Evolutionary conservation across 2,888 invertebrate species (phyloP).

Genomic region (Graphium colonna): DNA sequence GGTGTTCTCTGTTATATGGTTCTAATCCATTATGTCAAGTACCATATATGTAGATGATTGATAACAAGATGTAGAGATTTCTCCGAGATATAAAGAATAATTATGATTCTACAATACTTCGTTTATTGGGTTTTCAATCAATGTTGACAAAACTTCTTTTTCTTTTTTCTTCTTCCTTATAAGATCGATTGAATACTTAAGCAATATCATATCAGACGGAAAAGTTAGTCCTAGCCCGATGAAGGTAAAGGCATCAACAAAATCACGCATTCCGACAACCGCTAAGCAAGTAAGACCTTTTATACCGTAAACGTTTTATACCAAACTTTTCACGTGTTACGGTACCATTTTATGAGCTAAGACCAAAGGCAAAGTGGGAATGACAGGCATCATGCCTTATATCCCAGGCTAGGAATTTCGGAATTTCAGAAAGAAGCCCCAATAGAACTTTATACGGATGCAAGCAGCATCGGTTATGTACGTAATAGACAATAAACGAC

Average conservation of each 20-base stretch:
- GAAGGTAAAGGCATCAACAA: slow-evolving; percentile 35
- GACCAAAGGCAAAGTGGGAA: neutral
- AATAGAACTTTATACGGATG: slow-evolving; percentile 19
- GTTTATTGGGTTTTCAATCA: neutral
- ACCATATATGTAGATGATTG: neutral
- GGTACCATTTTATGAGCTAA: neutral
- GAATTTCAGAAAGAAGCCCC: slow-evolving; percentile 16
- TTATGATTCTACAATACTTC: neutral
- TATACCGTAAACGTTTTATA: slow-evolving; percentile 24
- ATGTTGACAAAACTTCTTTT: slow-evolving; percentile 24
- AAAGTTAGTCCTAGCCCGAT: slow-evolving; percentile 33
- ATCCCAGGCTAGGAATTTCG: neutral
- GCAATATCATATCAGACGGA: slow-evolving; percentile 24
- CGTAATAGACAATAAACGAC: slow-evolving; percentile 3
- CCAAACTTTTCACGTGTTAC: slow-evolving; percentile 22
- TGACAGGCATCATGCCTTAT: slow-evolving; percentile 13
- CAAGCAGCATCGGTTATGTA: slow-evolving; percentile 19
- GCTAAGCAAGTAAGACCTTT: neutral
- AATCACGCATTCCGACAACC: slow-evolving; percentile 31
- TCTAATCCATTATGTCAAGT: neutral
- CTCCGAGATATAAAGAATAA: neutral
- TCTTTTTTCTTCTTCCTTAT: slow-evolving; percentile 34
- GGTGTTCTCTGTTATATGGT: too few species aligned
- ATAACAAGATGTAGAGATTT: neutral
- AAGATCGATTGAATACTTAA: slow-evolving; percentile 25